A percentile compares a stretch with the other conserved stretches of the same genome.
Conservation (phyloP, 2,888 invertebrate species). For the Mesorhabditis spiculigera region DNA sequence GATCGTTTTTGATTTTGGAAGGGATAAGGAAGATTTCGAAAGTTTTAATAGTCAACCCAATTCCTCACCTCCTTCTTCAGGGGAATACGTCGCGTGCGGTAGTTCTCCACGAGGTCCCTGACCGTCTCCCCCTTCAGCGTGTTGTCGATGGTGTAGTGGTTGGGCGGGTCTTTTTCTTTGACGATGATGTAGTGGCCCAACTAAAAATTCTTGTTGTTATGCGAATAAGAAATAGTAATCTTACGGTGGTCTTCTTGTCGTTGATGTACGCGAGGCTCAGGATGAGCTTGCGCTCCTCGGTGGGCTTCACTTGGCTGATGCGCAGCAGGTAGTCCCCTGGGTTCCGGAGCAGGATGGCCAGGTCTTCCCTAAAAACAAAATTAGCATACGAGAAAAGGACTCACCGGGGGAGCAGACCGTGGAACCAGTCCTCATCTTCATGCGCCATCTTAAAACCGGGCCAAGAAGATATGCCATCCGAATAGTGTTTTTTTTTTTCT, state of each 20-base stretch:
- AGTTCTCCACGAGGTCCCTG: not conserved
- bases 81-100: not conserved
- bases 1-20: no score
- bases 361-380: conserved; percentile 3
- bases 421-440: not conserved
- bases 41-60: not conserved
- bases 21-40: no score
- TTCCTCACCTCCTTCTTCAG: not conserved
- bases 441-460: no score
- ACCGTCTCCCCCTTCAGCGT: not conserved
- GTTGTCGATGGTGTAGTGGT: not conserved
- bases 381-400: not conserved
- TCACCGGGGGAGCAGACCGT: not conserved
- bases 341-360: not conserved
- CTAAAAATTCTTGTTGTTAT: not conserved
- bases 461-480: no score
- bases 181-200: not conserved
- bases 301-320: not conserved
- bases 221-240: no score
- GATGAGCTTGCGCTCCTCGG: conserved; percentile 2
- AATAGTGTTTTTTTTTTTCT: no score
- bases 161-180: not conserved
- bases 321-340: not conserved
- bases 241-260: no score
- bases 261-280: not conserved